These are phyloP conservation scores for Epinotia demarniana DNA, from an alignment of 2,888 invertebrate genomes.

Conservation along the genomic window DNA sequence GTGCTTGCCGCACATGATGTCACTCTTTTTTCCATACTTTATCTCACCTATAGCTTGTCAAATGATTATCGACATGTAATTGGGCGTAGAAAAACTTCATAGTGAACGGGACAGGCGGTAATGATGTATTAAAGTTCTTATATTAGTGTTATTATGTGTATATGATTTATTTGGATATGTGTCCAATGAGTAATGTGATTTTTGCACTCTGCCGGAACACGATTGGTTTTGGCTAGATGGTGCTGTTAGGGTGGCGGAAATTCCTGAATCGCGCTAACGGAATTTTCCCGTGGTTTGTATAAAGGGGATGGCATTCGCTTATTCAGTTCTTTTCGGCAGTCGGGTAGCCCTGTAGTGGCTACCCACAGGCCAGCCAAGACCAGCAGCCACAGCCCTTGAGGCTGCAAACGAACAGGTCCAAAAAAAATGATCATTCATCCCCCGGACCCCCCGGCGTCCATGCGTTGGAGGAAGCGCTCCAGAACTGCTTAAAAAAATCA, in stretches of 20 bases:
- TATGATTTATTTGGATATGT: conserved; percentile 7
- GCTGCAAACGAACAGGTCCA: too few relatives aligned
- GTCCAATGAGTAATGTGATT: neutral
- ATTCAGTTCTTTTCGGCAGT: too few relatives aligned
- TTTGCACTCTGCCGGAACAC: neutral
- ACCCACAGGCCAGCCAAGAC: too few relatives aligned
- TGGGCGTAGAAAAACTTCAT: conserved; percentile 13
- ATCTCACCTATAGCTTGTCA: conserved; percentile 4
- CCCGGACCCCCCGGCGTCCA: too few relatives aligned
- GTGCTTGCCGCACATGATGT: conserved; percentile 10
- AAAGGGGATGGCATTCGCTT: too few relatives aligned
- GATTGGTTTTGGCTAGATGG: neutral
- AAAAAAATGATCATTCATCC: too few relatives aligned
- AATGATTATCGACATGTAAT: conserved; percentile 17
- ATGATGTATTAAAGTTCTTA: conserved; percentile 18
- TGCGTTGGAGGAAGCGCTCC: too few relatives aligned
- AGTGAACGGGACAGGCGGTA: conserved; percentile 5
- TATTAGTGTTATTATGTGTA: conserved; percentile 11
- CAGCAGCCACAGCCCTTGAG: too few relatives aligned
- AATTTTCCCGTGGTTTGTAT: neutral
- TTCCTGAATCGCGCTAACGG: neutral
- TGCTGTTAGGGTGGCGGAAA: neutral
- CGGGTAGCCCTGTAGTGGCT: too few relatives aligned
- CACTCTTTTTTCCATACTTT: conserved; percentile 27
- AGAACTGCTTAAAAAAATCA: too few relatives aligned